Conservation (phyloP, 2,888 invertebrate species). For the Apocheima hispidaria region DNA sequence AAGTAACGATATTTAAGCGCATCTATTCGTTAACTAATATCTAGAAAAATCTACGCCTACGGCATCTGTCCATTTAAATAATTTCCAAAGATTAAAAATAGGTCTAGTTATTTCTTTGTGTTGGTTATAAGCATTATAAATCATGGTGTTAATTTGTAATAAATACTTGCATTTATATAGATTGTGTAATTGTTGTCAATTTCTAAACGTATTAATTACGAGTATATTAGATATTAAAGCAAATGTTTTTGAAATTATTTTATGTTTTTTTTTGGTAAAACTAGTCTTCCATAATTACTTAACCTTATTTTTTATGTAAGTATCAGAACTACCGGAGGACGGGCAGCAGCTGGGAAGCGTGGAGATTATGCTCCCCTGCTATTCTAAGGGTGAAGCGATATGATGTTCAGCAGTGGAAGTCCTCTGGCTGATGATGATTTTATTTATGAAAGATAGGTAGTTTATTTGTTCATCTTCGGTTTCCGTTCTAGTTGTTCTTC, state of each 20-base stretch:
- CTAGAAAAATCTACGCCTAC: not conserved
- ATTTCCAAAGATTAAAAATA: slow-evolving; percentile 20
- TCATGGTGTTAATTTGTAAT: slow-evolving; percentile 36
- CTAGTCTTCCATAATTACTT: not conserved
- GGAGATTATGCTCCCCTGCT: too few relatives aligned
- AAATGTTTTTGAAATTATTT: slow-evolving; percentile 48
- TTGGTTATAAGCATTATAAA: slow-evolving; percentile 10
- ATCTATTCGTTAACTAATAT: not conserved
- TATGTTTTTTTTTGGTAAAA: slow-evolving; percentile 14
- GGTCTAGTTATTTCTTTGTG: not conserved
- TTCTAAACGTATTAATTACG: slow-evolving; percentile 68
- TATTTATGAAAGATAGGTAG: too few relatives aligned
- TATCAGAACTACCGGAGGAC: too few relatives aligned
- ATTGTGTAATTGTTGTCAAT: slow-evolving; percentile 61
- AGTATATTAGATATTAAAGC: slow-evolving; percentile 66
- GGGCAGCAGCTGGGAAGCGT: too few relatives aligned
- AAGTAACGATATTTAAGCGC: too few relatives aligned
- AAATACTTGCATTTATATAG: slow-evolving; percentile 41
- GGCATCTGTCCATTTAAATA: not conserved
- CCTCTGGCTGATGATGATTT: too few relatives aligned
- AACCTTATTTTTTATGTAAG: too few relatives aligned
- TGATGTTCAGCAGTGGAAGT: too few relatives aligned
- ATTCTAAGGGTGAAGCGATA: too few relatives aligned
- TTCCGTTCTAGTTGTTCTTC: too few relatives aligned
- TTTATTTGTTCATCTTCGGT: too few relatives aligned